phyloP scores from a whole-genome alignment of 2,888 invertebrate genomes.

The Cyclophora albipunctata region DNA sequence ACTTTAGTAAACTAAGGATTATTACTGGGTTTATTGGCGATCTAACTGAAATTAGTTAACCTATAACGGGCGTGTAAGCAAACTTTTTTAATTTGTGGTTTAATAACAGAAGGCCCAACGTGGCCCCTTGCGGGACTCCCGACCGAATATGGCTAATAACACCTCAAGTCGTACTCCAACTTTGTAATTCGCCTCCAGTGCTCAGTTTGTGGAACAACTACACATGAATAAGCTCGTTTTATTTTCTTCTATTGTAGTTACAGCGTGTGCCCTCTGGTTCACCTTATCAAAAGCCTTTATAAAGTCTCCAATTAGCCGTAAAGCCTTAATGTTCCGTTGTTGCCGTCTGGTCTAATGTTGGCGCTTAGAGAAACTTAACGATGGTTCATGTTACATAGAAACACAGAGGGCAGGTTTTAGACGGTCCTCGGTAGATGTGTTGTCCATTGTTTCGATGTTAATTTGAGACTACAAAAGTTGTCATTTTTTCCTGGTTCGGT shows the following conservation, averaged over 20 bases:
- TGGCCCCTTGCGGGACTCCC: slow-evolving; percentile 22
- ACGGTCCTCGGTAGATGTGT: too few species aligned
- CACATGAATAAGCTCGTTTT: slow-evolving; percentile 18
- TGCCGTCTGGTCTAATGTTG: too few species aligned
- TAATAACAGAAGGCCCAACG: slow-evolving; percentile 24
- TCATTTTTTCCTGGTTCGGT: too few species aligned
- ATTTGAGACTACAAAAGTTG: too few species aligned
- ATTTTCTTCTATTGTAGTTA: slow-evolving; percentile 1
- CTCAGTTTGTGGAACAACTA: slow-evolving; percentile 21
- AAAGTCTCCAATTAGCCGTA: slow-evolving; percentile 11
- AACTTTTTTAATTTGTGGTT: slow-evolving; percentile 23
- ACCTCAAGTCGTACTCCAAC: slow-evolving; percentile 18
- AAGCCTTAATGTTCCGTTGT: not conserved
- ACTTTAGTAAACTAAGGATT: not conserved
- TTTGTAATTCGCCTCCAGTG: slow-evolving; percentile 20
- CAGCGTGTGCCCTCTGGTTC: too few species aligned
- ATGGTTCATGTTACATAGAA: too few species aligned
- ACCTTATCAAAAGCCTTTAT: slow-evolving; percentile 13
- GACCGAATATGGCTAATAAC: slow-evolving; percentile 20
- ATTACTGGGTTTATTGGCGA: slow-evolving; percentile 1
- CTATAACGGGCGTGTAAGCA: slow-evolving; percentile 12
- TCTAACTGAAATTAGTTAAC: slow-evolving; percentile 21
- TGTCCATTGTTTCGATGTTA: too few species aligned
- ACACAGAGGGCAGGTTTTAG: too few species aligned
- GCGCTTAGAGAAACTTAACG: too few species aligned